Conservation (phyloP, 2,113 vertebrate genomes). For the Anolis sagrei region DNA sequence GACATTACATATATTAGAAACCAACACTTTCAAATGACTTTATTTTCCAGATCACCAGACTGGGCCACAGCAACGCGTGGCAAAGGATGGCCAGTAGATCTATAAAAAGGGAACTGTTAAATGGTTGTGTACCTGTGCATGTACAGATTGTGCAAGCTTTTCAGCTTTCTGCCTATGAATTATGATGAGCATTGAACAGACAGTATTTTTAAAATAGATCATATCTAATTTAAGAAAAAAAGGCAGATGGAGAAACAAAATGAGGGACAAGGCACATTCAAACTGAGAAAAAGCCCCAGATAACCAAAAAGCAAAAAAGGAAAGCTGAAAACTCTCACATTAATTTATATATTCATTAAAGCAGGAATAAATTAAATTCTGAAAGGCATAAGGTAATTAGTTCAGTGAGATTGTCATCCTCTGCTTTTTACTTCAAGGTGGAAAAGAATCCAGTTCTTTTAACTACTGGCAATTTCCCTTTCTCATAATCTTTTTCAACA, state of each 20-base stretch:
- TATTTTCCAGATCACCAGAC: too few relatives aligned
- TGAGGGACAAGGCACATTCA: background rate
- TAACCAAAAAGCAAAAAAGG: background rate
- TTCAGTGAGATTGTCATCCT: background rate
- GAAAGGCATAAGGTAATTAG: background rate
- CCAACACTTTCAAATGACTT: too few relatives aligned
- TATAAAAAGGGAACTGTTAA: background rate
- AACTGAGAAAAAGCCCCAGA: background rate
- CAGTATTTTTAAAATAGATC: background rate
- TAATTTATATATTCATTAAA: constrained; percentile 6
- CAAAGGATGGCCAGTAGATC: too few relatives aligned
- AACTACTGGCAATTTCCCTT: background rate
- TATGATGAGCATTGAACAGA: background rate
- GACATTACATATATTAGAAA: too few relatives aligned
- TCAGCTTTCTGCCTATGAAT: too few relatives aligned
- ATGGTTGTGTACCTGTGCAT: background rate
- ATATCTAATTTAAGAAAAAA: background rate
- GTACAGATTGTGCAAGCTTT: background rate
- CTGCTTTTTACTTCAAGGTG: background rate
- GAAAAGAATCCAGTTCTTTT: too few relatives aligned
- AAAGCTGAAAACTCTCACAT: background rate
- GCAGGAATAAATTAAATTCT: background rate
- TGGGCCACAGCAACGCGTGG: too few relatives aligned
- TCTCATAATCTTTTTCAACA: background rate
- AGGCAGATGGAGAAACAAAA: background rate